phyloP scores from a whole-genome alignment of 2,797 vertebrate species.

The Acipenser oxyrinchus region DNA sequence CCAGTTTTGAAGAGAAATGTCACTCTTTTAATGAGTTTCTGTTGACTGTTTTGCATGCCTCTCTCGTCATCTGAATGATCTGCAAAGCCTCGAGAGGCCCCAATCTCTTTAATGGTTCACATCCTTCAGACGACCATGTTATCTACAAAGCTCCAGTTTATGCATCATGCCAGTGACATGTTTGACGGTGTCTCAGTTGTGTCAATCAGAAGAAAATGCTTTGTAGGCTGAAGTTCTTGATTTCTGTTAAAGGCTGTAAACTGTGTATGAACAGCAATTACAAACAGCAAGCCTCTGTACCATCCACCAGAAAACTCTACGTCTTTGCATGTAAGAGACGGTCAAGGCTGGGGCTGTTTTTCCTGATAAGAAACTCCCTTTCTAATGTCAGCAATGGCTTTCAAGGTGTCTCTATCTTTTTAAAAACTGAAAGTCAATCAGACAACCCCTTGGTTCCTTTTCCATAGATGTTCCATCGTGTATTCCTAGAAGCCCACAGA shows the following conservation, averaged over 20 bases:
- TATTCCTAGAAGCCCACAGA: too few species aligned
- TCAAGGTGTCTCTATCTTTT: too few species aligned
- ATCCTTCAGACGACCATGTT: not conserved
- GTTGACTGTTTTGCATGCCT: not conserved
- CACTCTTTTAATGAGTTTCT: not conserved
- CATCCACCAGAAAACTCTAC: too few species aligned
- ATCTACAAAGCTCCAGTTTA: not conserved
- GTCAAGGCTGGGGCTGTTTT: too few species aligned
- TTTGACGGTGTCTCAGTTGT: not conserved
- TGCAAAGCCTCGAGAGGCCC: not conserved
- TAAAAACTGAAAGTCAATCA: too few species aligned
- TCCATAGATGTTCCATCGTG: too few species aligned
- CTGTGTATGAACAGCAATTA: not conserved
- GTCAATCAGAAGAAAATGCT: not conserved
- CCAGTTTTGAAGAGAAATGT: not conserved
- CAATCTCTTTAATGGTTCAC: not conserved
- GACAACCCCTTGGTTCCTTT: too few species aligned
- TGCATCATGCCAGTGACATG: constrained; percentile 1
- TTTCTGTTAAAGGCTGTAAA: not conserved
- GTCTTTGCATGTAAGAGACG: too few species aligned
- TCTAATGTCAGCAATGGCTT: too few species aligned
- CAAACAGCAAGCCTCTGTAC: not conserved
- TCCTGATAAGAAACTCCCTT: too few species aligned
- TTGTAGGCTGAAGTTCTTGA: not conserved
- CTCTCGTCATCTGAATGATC: not conserved